Evolutionary conservation across 1,140 invertebrate genomes (phyloP).

Genomic region (Reticulitermes speratus): DNA sequence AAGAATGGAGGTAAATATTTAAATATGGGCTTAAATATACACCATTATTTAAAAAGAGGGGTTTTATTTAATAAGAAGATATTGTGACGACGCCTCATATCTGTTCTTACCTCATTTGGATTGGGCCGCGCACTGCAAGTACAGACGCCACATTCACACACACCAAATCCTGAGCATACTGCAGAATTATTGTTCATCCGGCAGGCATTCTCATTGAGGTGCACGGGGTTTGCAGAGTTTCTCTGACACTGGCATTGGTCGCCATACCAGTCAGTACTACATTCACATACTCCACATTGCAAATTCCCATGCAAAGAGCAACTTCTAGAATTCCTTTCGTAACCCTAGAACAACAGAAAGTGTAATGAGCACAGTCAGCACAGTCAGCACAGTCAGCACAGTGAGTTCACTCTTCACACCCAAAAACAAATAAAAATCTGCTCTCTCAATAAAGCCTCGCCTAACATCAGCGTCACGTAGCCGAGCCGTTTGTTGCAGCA

Average conservation of each 20-base stretch:
- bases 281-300: constrained; percentile 73
- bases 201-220: constrained; percentile 44
- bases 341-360: not conserved
- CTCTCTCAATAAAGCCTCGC: too few species aligned
- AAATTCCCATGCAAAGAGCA: constrained; percentile 56
- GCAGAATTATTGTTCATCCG: constrained; percentile 44
- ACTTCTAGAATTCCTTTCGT: constrained; percentile 44
- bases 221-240: constrained; percentile 39
- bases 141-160: constrained; percentile 65
- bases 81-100: too few species aligned
- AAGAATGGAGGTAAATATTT: too few species aligned
- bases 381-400: too few species aligned
- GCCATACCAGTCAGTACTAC: constrained; percentile 62
- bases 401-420: too few species aligned
- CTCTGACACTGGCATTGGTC: constrained; percentile 68
- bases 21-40: too few species aligned
- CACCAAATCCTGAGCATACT: constrained; percentile 58
- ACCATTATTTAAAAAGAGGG: too few species aligned
- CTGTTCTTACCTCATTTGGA: constrained; percentile 42
- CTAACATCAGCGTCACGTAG: too few species aligned
- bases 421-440: too few species aligned
- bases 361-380: too few species aligned
- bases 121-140: constrained; percentile 55
- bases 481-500: too few species aligned
- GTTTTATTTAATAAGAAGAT: too few species aligned